Base-by-base conservation (phyloP, 2,797 vertebrate species). In the Acanthornis magna region DNA sequence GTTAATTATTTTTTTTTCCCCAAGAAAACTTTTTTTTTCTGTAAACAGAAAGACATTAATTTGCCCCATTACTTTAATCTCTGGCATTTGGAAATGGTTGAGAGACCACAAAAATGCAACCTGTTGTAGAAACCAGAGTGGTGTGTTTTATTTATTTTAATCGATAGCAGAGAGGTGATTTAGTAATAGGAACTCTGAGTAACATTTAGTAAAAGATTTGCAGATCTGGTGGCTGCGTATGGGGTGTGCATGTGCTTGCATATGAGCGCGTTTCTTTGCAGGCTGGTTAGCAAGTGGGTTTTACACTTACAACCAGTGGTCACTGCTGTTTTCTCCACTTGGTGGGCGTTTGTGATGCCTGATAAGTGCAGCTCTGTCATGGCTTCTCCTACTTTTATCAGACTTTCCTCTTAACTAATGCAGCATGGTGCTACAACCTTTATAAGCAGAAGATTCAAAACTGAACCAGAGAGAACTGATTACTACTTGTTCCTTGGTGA, bases 61-160 rank as follows among this genome's bases (percentile, higher is more conserved):
- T 96, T 96, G 78, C 96, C 77, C 92, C 91, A 91, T 97, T 96
- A 96, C 97, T 98, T 98, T 97, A 96, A 97, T 96, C 97, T 89
- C 83, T 96, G 93, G 81, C 88, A 96, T 98, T 98, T 98, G 97
- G 97, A 98, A 98, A 97, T 96, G 96, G 96, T 96, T 97, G 97
- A 96, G 96, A 97, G 94, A 97, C 96, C 96, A 94, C 97, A 97
- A 97, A 98, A 97, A 97, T 98, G 97, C 98, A 98, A 98, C 98
- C 97, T 98, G 98, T 98, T 98, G 98, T 97, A 97, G 96, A 97
- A 96, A 94, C 91, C 88, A 50, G 93, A 94, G 91, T 77, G 87
- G 88, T 80, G 94, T 77, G 51, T 93, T 95, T 94, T 95, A 95
- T 97, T 95, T 92, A 68, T 96, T 97, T 97, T 96, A 97, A 97